Percentiles rank a stretch among this genome's conserved stretches.
Evolutionary conservation across 1,140 invertebrate species (phyloP).

Genomic region (Monomorium pharaonis): DNA sequence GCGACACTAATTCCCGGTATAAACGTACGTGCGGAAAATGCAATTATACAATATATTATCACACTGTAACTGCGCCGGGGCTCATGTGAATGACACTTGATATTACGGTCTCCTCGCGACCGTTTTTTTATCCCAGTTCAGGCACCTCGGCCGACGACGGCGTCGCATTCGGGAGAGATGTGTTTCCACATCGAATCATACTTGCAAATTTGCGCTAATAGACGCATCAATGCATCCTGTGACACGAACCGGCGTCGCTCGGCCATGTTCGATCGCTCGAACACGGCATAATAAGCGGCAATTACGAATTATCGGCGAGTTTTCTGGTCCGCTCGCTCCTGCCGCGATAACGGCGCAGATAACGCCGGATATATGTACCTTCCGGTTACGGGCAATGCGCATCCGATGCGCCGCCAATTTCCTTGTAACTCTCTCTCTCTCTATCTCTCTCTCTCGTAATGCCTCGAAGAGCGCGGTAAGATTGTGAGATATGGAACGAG

Average conservation of each 20-base stretch:
- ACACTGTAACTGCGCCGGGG: background rate
- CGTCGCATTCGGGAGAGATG: conserved; percentile 45
- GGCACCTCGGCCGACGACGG: conserved; percentile 32
- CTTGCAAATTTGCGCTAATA: conserved; percentile 81
- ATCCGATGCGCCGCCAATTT: background rate
- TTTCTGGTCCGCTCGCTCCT: conserved; percentile 71
- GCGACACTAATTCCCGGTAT: background rate
- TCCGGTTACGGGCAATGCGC: conserved; percentile 71
- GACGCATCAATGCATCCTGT: conserved; percentile 79
- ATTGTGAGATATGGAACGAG: conserved; percentile 51
- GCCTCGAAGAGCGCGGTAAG: conserved; percentile 45
- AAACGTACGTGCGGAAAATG: background rate
- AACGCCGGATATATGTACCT: conserved; percentile 76
- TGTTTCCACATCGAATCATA: conserved; percentile 78
- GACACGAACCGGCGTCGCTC: conserved; percentile 73
- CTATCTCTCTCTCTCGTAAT: conserved; percentile 44
- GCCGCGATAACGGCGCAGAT: conserved; percentile 69
- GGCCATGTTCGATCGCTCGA: conserved; percentile 71
- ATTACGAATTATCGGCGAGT: conserved; percentile 81
- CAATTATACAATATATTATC: conserved; percentile 8
- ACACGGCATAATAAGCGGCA: conserved; percentile 76
- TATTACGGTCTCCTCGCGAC: background rate
- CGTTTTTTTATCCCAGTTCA: conserved; percentile 27
- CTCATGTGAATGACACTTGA: conserved; percentile 34
- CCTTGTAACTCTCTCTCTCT: conserved; percentile 20